Percentiles rank a stretch among this genome's conserved stretches.
Evolutionary conservation across 2,797 vertebrate genomes (phyloP).

Genomic region (Brachymystax lenok): DNA sequence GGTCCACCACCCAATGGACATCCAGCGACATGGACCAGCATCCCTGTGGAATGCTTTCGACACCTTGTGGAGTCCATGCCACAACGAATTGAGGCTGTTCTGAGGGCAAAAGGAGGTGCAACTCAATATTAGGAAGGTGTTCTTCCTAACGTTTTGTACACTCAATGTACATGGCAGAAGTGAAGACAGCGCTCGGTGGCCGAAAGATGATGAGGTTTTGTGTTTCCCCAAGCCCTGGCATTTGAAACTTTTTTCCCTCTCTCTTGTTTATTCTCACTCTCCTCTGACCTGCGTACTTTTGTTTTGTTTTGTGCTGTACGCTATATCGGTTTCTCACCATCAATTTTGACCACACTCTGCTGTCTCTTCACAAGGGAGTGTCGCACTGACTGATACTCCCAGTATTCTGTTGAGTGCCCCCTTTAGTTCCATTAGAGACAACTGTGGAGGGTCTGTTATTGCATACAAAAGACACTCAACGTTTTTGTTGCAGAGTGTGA

Average conservation of each 20-base stretch:
- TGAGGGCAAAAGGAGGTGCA: too few species aligned
- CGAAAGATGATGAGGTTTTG: neutral
- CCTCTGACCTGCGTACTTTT: neutral
- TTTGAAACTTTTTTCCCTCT: neutral
- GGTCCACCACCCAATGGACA: too few species aligned
- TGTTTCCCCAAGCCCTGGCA: neutral
- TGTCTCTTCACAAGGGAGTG: neutral
- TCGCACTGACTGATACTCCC: neutral
- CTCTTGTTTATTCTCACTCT: neutral
- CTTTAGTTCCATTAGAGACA: constrained; percentile 10
- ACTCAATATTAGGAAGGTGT: too few species aligned
- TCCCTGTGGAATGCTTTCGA: too few species aligned
- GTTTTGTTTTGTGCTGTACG: neutral
- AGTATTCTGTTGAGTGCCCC: neutral
- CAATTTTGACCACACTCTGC: neutral
- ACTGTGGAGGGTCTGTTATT: neutral
- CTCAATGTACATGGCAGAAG: too few species aligned
- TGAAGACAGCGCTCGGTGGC: too few species aligned
- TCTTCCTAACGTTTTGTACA: too few species aligned
- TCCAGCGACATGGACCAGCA: too few species aligned
- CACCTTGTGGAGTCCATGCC: too few species aligned
- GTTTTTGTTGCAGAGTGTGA: neutral
- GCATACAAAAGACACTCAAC: neutral
- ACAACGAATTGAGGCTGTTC: too few species aligned
- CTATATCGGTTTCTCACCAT: neutral